Evolutionary conservation across 2,888 invertebrate species (phyloP), one percentile per base, ranked within the genome.

Genomic region (Nephrotoma flavescens): DNA sequence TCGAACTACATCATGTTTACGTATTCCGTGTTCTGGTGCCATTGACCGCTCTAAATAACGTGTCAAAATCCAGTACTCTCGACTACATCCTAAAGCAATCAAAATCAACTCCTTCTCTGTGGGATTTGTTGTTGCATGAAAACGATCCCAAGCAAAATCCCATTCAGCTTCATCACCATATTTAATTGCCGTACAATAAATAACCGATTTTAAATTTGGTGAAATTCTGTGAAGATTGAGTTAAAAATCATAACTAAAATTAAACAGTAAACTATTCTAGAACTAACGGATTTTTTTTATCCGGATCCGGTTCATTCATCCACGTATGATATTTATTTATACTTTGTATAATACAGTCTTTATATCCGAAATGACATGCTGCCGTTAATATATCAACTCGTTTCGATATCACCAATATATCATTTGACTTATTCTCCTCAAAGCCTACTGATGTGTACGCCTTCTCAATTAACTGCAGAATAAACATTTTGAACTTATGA

Each of bases 81-180:
- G 92, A 0, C 96, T 95, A 89, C 98, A 98, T 0, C 97, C 96
- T 12, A 98, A 92, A 0, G 96, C 95, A 6, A 93, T 93, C 12
- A 98, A 92, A 7, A 98, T 92, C 7, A 95, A 92, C 88, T 95
- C 95, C 89, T 96, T 94, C 90, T 98, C 98, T 0, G 96, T 95
- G 0, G 96, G 96, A 0, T 96, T 95, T 88, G 95, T 95, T 1
- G 96, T 94, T 4, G 93, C 94, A 52, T 94, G 90, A 90, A 96
- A 98, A 44, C 96, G 93, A 85, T 96, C 93, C 94, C 97, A 97
- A 0, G 96, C 95, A 90, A 98, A 98, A 88, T 96, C 94, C 98
- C 98, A 98, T 90, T 97, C 97, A 0, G 93, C 92, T 88, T 96
- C 95, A 0, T 96, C 96, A 0, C 98, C 98, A 9, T 95, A 94